Percentiles rank a stretch among this genome's conserved stretches.
Conservation (phyloP, 2,888 invertebrate species). For the Amphipyra tragopoginis region DNA sequence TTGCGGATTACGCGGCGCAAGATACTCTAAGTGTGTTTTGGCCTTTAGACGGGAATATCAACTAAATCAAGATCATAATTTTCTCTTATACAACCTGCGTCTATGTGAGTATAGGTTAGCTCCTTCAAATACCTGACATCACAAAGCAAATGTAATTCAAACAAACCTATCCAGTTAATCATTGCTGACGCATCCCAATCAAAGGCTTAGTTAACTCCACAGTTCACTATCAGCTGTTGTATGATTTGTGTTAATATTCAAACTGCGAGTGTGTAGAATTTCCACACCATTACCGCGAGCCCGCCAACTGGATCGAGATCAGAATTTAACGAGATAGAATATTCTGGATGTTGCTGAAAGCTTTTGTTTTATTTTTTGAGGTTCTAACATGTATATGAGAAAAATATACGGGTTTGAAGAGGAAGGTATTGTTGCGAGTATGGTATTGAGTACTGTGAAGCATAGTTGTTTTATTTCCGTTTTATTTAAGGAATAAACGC, state of each 20-base stretch:
- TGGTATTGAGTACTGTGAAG: not conserved
- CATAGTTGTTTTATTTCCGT: too few species aligned
- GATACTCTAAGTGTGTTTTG: too few species aligned
- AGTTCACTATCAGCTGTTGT: conserved; percentile 55
- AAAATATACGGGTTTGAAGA: too few species aligned
- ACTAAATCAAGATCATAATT: too few species aligned
- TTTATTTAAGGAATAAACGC: too few species aligned
- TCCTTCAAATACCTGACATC: not conserved
- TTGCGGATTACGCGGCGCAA: too few species aligned
- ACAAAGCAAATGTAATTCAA: conserved; percentile 4
- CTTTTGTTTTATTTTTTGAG: conserved; percentile 3
- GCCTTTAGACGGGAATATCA: too few species aligned
- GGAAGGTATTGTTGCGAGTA: not conserved
- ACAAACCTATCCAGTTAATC: conserved; percentile 5
- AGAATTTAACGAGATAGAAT: conserved; percentile 15
- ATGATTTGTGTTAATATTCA: conserved; percentile 58
- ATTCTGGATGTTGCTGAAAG: conserved; percentile 5
- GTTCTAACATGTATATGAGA: not conserved
- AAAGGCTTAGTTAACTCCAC: conserved; percentile 14
- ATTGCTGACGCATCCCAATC: conserved; percentile 29
- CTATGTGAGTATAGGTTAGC: not conserved
- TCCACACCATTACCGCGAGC: conserved; percentile 52
- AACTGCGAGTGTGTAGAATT: conserved; percentile 58
- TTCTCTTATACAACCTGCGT: not conserved
- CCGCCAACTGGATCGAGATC: conserved; percentile 30